Base-by-base conservation (phyloP, 2,888 invertebrate species). In the Pandemis corylana region DNA sequence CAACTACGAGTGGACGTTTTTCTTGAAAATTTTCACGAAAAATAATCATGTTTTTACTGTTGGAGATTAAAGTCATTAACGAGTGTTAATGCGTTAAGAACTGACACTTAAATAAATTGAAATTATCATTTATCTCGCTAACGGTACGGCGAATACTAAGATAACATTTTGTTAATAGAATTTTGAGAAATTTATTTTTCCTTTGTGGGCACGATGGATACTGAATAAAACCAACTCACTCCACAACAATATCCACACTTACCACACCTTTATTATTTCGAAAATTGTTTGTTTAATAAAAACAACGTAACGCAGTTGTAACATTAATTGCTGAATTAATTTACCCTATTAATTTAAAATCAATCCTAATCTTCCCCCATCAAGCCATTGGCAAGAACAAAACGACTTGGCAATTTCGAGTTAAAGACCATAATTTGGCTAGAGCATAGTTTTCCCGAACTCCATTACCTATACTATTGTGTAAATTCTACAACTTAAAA, bases 401-500 rank as follows among this genome's bases (percentile, higher is more conserved):
- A 65, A 62, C 53, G 61, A 9, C 51, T 15, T 28, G 36, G 53
- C 36, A 63, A 63, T 70, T 42, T 46, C 46, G 53, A 75, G 51
- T 70, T 66, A 64, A 68, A 64, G 15, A 70, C 66, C 46, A 75
- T 75, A 70, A 71, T 71, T 75, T 71, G 75, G 51, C 56, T 56
- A 13, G 49, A 70, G 62, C 67, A 71, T 67, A 75, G 75, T 75
- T 75, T 65, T 67, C 62, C 20, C 51, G 53, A 70, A 70, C 75
- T 67, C 63, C 67, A 71, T 75, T 71, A 20, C 20, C 20, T 20
- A 69, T 61, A 69, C 74, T 66, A 74, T 70, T 75, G 74, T 75
- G 71, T 62, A 53, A 61, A 62, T 70, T 67, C 59, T 20, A 42
- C 59, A 65, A 70, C 53, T 73, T 56, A 70, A 70, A 70, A 76